Percentiles rank a stretch among this genome's conserved stretches.
These are phyloP conservation scores for Trichacis sp. DNA, from an alignment of 2,888 invertebrate genomes.

Conservation along the genomic window DNA sequence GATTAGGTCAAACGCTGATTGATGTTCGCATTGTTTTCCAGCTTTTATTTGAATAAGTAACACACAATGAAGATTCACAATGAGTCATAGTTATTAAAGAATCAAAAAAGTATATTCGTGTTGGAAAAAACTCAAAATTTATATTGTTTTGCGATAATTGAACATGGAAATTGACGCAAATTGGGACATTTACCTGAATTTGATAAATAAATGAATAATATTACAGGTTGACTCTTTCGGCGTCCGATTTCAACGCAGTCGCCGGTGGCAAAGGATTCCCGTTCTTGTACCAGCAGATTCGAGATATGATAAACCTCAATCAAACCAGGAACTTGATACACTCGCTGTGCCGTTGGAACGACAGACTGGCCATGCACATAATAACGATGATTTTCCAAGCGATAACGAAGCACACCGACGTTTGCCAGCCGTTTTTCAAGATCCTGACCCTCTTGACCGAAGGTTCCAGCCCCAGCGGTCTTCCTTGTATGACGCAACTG, in stretches of 20 bases:
- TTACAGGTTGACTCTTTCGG: constrained; percentile 78
- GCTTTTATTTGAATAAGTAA: too few species aligned
- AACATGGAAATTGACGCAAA: too few species aligned
- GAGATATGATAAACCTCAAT: constrained; percentile 91
- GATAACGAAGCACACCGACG: constrained; percentile 91
- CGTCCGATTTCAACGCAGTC: constrained; percentile 84
- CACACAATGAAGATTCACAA: too few species aligned
- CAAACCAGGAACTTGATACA: constrained; percentile 93
- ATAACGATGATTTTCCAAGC: constrained; percentile 92
- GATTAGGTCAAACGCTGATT: too few species aligned
- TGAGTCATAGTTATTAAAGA: too few species aligned
- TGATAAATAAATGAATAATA: not conserved
- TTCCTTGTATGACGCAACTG: constrained; percentile 92
- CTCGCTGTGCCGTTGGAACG: constrained; percentile 92
- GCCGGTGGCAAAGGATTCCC: constrained; percentile 94
- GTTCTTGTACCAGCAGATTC: constrained; percentile 93
- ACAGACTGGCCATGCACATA: constrained; percentile 87
- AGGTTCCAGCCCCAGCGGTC: constrained; percentile 81
- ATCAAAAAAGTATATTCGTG: too few species aligned
- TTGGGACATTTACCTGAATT: too few species aligned
- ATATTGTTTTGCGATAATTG: too few species aligned
- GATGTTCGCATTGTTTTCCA: too few species aligned
- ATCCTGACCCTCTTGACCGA: constrained; percentile 89
- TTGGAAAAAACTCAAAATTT: too few species aligned
- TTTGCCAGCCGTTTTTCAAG: constrained; percentile 93